Percentiles rank a stretch among this genome's conserved stretches.
These are phyloP conservation scores for Protaetia brevitarsis DNA, from an alignment of 1,140 invertebrate species.

Conservation along the genomic window DNA sequence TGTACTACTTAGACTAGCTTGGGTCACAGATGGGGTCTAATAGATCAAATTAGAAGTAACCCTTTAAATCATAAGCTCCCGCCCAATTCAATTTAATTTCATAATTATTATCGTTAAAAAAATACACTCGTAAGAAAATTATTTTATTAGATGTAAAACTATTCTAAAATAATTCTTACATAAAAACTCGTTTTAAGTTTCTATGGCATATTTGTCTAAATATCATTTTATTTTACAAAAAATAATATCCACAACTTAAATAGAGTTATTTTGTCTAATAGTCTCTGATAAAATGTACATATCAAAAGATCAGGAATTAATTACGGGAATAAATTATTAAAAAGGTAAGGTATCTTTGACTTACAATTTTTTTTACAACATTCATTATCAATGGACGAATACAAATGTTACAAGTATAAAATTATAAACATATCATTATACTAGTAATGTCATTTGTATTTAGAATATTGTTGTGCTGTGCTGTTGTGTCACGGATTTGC, in stretches of 20 bases:
- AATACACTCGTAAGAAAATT: neutral
- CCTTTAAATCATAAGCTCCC: no score
- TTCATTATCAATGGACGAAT: slow-evolving; percentile 19
- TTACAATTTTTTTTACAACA: slow-evolving; percentile 17
- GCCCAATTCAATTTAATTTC: no score
- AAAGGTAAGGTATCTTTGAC: neutral
- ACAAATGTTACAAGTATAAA: slow-evolving; percentile 20
- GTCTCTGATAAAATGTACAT: slow-evolving; percentile 16
- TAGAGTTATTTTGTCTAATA: slow-evolving; percentile 15
- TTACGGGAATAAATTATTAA: slow-evolving; percentile 4
- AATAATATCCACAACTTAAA: slow-evolving; percentile 12
- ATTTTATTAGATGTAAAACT: slow-evolving; percentile 16
- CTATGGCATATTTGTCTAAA: neutral
- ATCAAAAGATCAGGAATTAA: neutral
- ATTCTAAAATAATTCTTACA: slow-evolving; percentile 15
- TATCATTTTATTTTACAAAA: slow-evolving; percentile 11
- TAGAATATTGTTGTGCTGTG: slow-evolving; percentile 32
- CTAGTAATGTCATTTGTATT: slow-evolving; percentile 28
- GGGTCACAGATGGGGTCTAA: no score
- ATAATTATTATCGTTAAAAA: no score
- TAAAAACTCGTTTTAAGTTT: slow-evolving; percentile 2
- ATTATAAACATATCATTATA: slow-evolving; percentile 18
- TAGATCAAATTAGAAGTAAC: no score
- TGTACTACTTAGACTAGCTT: no score
- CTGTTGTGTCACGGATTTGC: slow-evolving; percentile 53